Evolutionary conservation across 2,888 invertebrate genomes (phyloP).

Genomic region (Lobophora halterata): DNA sequence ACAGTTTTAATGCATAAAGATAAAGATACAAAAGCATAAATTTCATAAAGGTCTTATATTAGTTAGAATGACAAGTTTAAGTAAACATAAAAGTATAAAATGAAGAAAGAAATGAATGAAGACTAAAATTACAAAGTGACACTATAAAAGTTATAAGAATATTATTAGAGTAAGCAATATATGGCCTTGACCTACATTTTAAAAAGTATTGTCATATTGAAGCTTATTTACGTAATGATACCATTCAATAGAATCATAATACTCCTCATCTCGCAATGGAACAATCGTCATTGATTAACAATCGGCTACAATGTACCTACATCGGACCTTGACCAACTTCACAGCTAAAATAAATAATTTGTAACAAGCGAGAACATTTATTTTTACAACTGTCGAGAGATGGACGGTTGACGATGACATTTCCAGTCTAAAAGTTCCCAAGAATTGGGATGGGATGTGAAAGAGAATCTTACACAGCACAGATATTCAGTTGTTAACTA

Average conservation of each 20-base stretch:
- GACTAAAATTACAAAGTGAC: too few species aligned
- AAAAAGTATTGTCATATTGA: neutral
- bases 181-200: constrained; percentile 5
- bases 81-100: too few species aligned
- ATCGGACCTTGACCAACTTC: constrained; percentile 24
- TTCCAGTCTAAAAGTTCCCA: constrained; percentile 8
- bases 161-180: too few species aligned
- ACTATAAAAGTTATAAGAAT: too few species aligned
- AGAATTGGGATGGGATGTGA: constrained; percentile 3
- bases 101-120: too few species aligned
- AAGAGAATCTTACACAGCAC: too few species aligned
- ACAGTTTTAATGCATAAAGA: too few species aligned
- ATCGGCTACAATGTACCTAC: constrained; percentile 16
- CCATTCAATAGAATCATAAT: constrained; percentile 2
- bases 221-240: too few species aligned
- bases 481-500: too few species aligned
- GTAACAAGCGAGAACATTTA: constrained; percentile 15
- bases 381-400: constrained; percentile 18
- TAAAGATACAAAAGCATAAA: too few species aligned
- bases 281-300: constrained; percentile 22
- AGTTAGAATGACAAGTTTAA: too few species aligned
- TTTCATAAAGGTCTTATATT: too few species aligned
- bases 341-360: constrained; percentile 21
- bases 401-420: constrained; percentile 7
- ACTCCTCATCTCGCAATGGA: constrained; percentile 8